Percentiles rank a stretch among this genome's conserved stretches.
These are phyloP conservation scores for Loris lydekkerianus DNA, from an alignment of 2,797 vertebrate genomes.

Conservation along the genomic window DNA sequence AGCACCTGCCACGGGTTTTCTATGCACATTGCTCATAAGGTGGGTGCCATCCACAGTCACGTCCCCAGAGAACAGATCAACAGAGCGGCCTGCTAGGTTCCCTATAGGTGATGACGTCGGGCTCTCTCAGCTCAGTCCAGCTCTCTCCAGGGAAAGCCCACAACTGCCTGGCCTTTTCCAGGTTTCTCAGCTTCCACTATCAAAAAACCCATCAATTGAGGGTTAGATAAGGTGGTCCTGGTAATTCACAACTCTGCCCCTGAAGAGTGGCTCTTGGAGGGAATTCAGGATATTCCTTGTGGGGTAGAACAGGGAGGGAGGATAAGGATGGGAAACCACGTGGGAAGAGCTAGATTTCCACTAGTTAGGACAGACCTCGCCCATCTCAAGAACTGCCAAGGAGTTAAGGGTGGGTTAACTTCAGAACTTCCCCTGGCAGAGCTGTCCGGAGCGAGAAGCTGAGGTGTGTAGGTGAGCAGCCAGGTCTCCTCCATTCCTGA, in stretches of 20 bases:
- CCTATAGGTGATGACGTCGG: fast-evolving
- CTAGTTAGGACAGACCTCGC: neutral
- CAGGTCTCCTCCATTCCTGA: neutral
- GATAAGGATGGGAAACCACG: neutral
- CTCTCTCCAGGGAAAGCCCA: neutral
- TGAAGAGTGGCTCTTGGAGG: neutral
- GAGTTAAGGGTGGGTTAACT: neutral
- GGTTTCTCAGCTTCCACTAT: neutral
- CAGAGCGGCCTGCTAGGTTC: too few relatives aligned
- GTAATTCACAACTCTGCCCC: neutral
- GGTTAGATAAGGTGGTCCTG: neutral
- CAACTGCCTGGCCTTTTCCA: neutral
- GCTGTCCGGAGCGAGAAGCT: neutral
- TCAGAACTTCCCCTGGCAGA: neutral
- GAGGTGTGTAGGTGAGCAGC: too few relatives aligned
- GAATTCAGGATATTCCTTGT: neutral
- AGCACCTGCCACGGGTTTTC: neutral
- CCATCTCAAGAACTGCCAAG: neutral
- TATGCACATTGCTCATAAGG: fast-evolving
- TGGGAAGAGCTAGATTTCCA: neutral
- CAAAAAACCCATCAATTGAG: neutral
- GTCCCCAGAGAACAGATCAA: neutral
- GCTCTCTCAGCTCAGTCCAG: too few relatives aligned
- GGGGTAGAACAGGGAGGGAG: neutral
- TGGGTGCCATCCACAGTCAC: neutral